phyloP scores from a whole-genome alignment of 2,888 invertebrate species.

The Meta bourneti region DNA sequence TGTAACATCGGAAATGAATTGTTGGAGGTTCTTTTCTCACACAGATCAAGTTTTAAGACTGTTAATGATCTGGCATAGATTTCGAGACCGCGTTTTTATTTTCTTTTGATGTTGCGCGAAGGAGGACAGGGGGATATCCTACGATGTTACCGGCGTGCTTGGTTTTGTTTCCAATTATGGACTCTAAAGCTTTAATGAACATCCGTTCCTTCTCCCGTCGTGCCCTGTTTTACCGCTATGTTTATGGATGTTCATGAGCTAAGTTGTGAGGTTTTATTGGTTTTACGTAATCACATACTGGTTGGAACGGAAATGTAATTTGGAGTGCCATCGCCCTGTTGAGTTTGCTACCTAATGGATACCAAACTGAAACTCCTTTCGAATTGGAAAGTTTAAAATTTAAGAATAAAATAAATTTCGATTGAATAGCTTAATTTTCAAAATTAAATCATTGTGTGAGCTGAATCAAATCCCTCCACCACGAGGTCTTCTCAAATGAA shows the following conservation, averaged over 20 bases:
- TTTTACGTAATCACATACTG: background rate
- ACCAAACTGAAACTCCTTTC: too few species aligned
- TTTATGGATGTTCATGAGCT: background rate
- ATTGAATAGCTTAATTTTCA: too few species aligned
- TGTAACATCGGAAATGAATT: slow-evolving; percentile 63
- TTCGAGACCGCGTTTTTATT: background rate
- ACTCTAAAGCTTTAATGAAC: slow-evolving; percentile 10
- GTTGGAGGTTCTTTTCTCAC: slow-evolving; percentile 53
- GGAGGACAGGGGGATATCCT: background rate
- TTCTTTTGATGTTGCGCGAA: background rate
- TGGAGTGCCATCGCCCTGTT: background rate
- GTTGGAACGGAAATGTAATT: background rate
- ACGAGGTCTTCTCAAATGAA: too few species aligned
- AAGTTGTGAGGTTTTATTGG: background rate
- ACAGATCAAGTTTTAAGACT: slow-evolving; percentile 40
- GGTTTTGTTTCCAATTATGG: slow-evolving; percentile 42
- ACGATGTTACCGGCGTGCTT: background rate
- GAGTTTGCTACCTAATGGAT: background rate
- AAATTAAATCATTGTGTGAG: too few species aligned
- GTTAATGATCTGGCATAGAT: slow-evolving; percentile 49
- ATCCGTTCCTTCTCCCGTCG: slow-evolving; percentile 6
- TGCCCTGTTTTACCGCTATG: background rate
- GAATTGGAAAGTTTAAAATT: too few species aligned
- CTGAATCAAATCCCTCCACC: too few species aligned
- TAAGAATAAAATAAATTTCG: too few species aligned